Evolutionary conservation across 2,797 vertebrate species (phyloP).

Genomic region (Tympanoctomys barrerae): DNA sequence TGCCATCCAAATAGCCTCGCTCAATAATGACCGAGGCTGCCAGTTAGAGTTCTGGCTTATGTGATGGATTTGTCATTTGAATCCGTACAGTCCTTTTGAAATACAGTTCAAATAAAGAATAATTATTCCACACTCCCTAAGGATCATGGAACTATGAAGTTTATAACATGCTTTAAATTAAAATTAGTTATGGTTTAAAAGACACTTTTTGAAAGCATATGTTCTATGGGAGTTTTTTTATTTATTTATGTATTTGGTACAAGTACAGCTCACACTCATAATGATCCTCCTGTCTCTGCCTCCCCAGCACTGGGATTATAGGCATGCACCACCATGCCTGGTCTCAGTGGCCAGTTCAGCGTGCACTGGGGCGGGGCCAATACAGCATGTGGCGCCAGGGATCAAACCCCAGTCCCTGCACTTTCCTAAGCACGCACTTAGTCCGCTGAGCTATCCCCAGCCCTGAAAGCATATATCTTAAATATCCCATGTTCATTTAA

Average conservation of each 20-base stretch:
- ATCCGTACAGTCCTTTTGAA: neutral
- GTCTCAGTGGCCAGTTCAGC: too few species aligned
- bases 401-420: too few species aligned
- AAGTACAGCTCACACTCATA: too few species aligned
- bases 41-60: neutral
- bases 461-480: conserved; percentile 5
- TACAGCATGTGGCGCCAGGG: too few species aligned
- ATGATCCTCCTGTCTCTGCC: too few species aligned
- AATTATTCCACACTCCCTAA: neutral
- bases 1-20: neutral
- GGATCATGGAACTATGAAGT: neutral
- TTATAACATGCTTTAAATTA: neutral
- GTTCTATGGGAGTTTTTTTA: neutral
- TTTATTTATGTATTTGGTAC: too few species aligned
- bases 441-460: too few species aligned
- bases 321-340: too few species aligned
- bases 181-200: neutral
- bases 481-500: neutral
- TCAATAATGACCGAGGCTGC: neutral
- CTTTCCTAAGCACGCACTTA: too few species aligned
- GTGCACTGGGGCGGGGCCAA: too few species aligned
- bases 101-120: neutral
- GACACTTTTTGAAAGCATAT: conserved; percentile 32
- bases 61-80: neutral
- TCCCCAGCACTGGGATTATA: too few species aligned